Evolutionary conservation across 2,888 invertebrate genomes (phyloP), one percentile per base, ranked within the genome.

Genomic region (Latheticus oryzae): DNA sequence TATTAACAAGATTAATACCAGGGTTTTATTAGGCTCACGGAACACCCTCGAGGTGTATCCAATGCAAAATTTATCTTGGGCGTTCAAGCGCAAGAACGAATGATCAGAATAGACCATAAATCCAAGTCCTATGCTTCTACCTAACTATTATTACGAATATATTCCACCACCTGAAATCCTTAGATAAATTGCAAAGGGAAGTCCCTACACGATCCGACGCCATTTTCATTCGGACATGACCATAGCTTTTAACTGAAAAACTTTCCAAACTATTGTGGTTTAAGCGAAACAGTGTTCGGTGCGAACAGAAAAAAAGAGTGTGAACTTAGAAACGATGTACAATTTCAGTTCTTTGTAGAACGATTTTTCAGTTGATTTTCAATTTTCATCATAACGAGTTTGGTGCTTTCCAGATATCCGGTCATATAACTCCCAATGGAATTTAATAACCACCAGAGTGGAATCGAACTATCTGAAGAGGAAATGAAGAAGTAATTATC

Each of bases 141-240:
- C 51, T 28, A 40, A 40, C 51, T 51, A 51, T 51, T 51, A 51
- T 51, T 51, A 51, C 51, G 9, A 33, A 51, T 51, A 51, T 30
- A 38, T 51, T 37, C 51, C 12, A 37, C 21, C 51, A 51, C 38
- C 51, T 51, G 30, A 51, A 50, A 28, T 50, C 28, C 38, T 11
- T 28, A 38, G 13, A 51, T 38, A 51, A 51, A 30, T 51, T 38
- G 13, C 23, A 15, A 30, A 5, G 17, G 17, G 12, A 17, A 17
- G n/a, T 9, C 16, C 16, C 15, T 8, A 16, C 8, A 28, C 28
- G 28, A 12, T 11, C 28, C 9, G 12, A 24, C 5, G 24, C 24
- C 24, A 9, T 24, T 24, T 28, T 12, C 11, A n/a, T 19, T 8
- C 17, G n/a, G n/a, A n/a, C n/a, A n/a, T n/a, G n/a, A n/a, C n/a